Evolutionary conservation across 2,797 vertebrate genomes (phyloP).

Genomic region (Rhinichthys osculus): DNA sequence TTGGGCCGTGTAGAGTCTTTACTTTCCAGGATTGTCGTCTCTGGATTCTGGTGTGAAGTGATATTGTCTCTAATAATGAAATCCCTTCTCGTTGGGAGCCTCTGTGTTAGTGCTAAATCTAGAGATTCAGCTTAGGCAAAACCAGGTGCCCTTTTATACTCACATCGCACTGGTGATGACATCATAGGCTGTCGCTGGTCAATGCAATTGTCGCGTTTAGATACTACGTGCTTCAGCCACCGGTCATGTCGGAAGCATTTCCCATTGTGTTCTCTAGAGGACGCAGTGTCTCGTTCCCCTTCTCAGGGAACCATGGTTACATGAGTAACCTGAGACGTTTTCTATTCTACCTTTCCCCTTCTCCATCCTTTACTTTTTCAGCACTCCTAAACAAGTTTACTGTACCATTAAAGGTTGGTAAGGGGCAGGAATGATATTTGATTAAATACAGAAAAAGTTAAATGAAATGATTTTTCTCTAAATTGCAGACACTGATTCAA

Average conservation of each 20-base stretch:
- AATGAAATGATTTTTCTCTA: constrained; percentile 31
- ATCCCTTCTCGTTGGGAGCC: no score
- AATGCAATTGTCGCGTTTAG: not conserved
- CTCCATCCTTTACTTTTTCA: constrained; percentile 68
- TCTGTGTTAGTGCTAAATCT: no score
- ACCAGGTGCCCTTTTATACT: not conserved
- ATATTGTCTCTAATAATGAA: no score
- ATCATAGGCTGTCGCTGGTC: not conserved
- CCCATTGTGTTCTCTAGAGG: not conserved
- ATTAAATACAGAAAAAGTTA: constrained; percentile 41
- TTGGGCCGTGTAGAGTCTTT: no score
- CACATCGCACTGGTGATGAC: not conserved
- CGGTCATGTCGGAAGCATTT: not conserved
- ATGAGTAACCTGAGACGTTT: constrained; percentile 36
- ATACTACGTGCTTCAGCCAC: not conserved
- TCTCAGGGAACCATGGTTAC: not conserved
- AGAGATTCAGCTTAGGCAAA: no score
- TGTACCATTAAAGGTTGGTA: constrained; percentile 59
- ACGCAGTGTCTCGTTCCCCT: not conserved
- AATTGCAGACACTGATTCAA: not conserved
- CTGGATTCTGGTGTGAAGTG: no score
- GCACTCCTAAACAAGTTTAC: constrained; percentile 77
- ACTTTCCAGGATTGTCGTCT: no score
- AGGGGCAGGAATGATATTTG: constrained; percentile 34
- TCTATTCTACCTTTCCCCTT: constrained; percentile 72